phyloP scores from a whole-genome alignment of 2,113 vertebrate genomes.

The Pituophis catenifer region DNA sequence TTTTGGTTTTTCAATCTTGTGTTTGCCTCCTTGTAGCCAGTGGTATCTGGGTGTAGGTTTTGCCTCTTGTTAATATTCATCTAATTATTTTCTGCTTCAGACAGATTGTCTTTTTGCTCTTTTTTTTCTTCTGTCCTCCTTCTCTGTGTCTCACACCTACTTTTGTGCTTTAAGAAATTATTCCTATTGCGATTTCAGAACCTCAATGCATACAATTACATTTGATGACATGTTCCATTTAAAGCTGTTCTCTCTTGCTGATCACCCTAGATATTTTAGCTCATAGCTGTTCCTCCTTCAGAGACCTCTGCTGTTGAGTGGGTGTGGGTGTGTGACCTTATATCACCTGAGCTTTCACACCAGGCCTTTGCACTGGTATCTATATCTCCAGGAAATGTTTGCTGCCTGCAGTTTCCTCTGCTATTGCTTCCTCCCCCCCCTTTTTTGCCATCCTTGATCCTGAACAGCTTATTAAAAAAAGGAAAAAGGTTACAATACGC shows the following conservation, averaged over 20 bases:
- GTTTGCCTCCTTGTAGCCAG: slow-evolving; percentile 36
- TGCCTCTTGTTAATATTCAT: slow-evolving; percentile 46
- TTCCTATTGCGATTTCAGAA: neutral
- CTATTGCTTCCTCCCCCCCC: neutral
- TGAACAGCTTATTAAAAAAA: slow-evolving; percentile 1
- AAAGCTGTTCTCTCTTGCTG: slow-evolving; percentile 12
- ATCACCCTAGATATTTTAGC: slow-evolving; percentile 14
- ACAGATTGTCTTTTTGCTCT: slow-evolving; percentile 5
- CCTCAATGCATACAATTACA: neutral
- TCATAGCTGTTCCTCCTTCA: slow-evolving; percentile 8
- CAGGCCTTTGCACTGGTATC: neutral
- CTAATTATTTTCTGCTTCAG: slow-evolving; percentile 27
- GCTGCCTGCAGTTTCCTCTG: slow-evolving; percentile 38
- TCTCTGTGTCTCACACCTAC: neutral
- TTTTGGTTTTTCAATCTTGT: slow-evolving; percentile 62
- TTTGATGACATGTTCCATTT: slow-evolving; percentile 25
- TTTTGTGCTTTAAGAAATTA: slow-evolving; percentile 29
- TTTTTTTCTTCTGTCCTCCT: neutral
- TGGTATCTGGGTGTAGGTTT: slow-evolving; percentile 32
- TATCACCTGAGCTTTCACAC: neutral
- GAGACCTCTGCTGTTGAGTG: neutral
- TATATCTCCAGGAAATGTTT: slow-evolving; percentile 43
- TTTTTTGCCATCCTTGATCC: slow-evolving; percentile 4
- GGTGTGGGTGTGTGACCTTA: neutral
- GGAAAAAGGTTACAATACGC: neutral